Conservation (phyloP, 2,113 vertebrate species). For the Motacilla tschutschensis region DNA sequence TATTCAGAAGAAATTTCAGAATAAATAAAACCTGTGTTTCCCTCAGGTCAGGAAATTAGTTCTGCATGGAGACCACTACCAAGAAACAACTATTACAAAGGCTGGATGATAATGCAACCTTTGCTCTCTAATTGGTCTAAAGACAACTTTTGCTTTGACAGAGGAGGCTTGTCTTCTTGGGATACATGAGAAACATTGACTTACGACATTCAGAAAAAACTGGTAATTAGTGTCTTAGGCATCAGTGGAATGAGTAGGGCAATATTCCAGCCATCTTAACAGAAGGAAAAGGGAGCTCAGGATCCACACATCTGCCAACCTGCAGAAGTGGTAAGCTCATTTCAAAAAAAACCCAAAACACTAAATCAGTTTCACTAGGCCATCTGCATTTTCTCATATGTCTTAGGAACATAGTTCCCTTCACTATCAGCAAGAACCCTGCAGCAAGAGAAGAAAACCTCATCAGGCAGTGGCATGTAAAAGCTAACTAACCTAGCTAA, state of each 20-base stretch:
- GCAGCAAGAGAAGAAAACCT: neutral
- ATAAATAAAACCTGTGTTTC: constrained; percentile 34
- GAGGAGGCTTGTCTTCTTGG: neutral
- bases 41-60: constrained; percentile 62
- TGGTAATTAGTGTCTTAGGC: neutral
- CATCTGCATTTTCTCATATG: neutral
- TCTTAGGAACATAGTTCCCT: neutral
- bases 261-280: neutral
- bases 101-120: neutral
- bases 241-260: neutral
- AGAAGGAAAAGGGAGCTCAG: neutral
- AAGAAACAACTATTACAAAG: constrained; percentile 51
- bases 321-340: neutral
- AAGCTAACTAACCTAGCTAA: neutral
- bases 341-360: fast-evolving
- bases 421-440: neutral
- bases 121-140: neutral
- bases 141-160: neutral
- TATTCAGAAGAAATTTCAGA: constrained; percentile 36
- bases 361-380: neutral
- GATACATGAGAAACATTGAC: neutral
- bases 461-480: neutral
- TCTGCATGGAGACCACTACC: constrained; percentile 32
- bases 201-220: neutral
- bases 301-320: neutral